Base-by-base conservation (phyloP, 2,888 invertebrate genomes). In the Dynastes tityus region DNA sequence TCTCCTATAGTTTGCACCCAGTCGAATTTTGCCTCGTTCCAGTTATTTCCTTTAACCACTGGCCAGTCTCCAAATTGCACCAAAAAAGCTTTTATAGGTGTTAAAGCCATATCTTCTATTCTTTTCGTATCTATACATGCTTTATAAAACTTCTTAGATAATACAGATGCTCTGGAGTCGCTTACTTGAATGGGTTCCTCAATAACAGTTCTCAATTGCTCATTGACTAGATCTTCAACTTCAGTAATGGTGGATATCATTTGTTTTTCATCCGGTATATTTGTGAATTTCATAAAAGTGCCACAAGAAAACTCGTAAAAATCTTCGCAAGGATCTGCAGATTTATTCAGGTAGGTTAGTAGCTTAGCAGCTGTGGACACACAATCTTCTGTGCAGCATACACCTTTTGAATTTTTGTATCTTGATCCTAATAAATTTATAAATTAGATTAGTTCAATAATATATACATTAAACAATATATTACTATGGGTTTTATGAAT, bases 21-120 rank as follows among this genome's bases (percentile, higher is more conserved):
- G 81, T 93, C 91, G 90, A 96, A 97, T 9, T 90, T 87, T 0
- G 87, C 88, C 2, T 92, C 92, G 82, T 93, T 91, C 97, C 97
- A 97, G 0, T 86, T 81, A 45, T 92, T 90, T 0, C 94, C 96
- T 82, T 94, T 94, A 53, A 97, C 89, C 13, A 96, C 94, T 0
- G 98, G 98, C 98, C 98, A 98, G 2, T 97, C 97, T 0, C 98
- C 98, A 29, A 98, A 90, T 16, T 92, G 90, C 51, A 91, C 90
- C 76, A 98, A 89, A 86, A 97, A 93, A 0, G 91, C 89, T 77
- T 92, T 88, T 1, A 16, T 5, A n/a, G 9, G 53, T n/a, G 16
- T 53, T n/a, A 53, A 53, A 16, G 5, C 53, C 53, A 53, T 16
- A 5, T 53, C 5, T 5, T 53, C 53, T 16, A 53, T 53, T 53